phyloP scores from a whole-genome alignment of 2,113 vertebrate genomes.

The Raja brachyura region DNA sequence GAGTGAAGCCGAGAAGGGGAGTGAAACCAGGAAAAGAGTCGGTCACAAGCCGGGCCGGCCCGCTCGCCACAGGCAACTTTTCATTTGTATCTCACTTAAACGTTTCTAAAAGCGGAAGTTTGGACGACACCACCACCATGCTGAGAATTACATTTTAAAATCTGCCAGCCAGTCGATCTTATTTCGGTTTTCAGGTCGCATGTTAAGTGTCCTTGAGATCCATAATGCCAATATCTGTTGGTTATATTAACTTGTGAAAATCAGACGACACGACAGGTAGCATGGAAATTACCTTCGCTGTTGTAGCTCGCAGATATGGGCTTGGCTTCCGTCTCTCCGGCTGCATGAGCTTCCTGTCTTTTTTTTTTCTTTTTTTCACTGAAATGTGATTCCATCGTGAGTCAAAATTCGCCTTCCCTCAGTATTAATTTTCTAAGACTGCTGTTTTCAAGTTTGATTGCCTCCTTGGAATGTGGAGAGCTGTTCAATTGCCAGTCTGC shows the following conservation, averaged over 20 bases:
- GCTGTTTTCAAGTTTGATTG: background rate
- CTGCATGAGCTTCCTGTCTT: background rate
- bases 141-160: background rate
- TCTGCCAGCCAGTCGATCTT: background rate
- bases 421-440: background rate
- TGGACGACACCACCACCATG: background rate
- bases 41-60: background rate
- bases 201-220: background rate
- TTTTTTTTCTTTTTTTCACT: background rate
- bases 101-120: background rate
- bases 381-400: background rate
- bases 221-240: background rate
- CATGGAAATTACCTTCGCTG: background rate
- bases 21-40: slow-evolving; percentile 24
- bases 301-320: background rate
- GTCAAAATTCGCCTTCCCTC: background rate
- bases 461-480: background rate
- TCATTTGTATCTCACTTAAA: background rate
- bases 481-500: background rate
- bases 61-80: slow-evolving; percentile 3
- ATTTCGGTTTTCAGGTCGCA: no score
- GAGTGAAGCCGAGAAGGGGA: background rate
- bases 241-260: background rate
- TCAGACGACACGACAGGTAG: background rate
- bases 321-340: slow-evolving; percentile 26